Evolutionary conservation across 1,140 invertebrate species (phyloP), one percentile per base, ranked within the genome.

Genomic region (Bombus superbus): DNA sequence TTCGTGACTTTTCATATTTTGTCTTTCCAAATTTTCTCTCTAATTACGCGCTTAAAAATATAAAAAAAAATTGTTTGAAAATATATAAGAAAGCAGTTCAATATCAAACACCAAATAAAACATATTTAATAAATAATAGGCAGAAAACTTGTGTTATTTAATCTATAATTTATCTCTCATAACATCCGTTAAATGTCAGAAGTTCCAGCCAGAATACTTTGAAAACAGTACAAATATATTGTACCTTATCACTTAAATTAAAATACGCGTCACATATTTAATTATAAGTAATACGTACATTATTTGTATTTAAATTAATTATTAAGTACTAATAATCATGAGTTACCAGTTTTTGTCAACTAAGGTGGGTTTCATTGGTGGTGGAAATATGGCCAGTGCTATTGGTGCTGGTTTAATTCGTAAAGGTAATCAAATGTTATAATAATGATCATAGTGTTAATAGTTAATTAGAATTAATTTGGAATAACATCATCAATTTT

Each of bases 381-480:
- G 98, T 86, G 98, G 98, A 79, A 98, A 98, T 95, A 99, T 99
- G 98, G 98, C 98, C 28, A 97, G 97, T 93, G 98, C 98, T 22
- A 97, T 99, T 91, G 97, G 97, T 38, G 96, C 97, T 92, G 98
- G 98, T 64, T 96, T 99, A 59, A 93, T 98, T n/a, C 94, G 94
- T 84, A 96, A 96, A 93, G 96, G 97, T 96, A 94, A 92, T 68
- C n/a, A 42, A 78, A 44, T 66, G 32, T 47, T 75, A 53, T 77
- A 82, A 75, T 66, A 81, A 10, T 83, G 90, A 69, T 85, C 32
- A 71, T n/a, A 62, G n/a, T 53, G 62, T 68, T 79, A 38, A 93
- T 93, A 22, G 92, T 92, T 22, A 92, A 94, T 86, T 81, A n/a
- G 15, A 32, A 40, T 69, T 64, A 84, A 59, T 76, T 66, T 47